A percentile compares a stretch with the other conserved stretches of the same genome.
These are phyloP conservation scores for Tenodera sinensis DNA, from an alignment of 2,888 invertebrate genomes.

Conservation along the genomic window DNA sequence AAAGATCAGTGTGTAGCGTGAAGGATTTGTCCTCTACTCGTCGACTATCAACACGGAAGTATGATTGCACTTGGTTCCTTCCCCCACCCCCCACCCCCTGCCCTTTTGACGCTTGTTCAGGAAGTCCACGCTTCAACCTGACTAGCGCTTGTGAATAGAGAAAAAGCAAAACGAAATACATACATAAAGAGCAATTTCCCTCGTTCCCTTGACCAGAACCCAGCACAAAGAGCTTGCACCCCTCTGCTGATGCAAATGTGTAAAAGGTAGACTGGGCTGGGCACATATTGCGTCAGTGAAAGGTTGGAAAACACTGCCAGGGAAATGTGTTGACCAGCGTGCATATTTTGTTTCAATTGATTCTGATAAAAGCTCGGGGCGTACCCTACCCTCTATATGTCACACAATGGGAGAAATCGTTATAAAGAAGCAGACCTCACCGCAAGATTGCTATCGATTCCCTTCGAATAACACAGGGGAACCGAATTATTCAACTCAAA, in stretches of 20 bases:
- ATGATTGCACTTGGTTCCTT: background rate
- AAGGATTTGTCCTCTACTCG: no score
- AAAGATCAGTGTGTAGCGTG: no score
- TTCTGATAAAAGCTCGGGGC: background rate
- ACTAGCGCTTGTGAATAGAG: background rate
- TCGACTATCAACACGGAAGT: background rate
- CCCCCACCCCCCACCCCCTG: no score
- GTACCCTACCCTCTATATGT: background rate
- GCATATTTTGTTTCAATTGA: constrained; percentile 3
- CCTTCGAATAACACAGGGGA: background rate
- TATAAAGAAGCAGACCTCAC: background rate
- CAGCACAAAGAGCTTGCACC: background rate
- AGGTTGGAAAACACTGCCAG: background rate
- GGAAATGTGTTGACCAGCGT: background rate
- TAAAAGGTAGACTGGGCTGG: background rate
- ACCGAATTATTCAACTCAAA: background rate
- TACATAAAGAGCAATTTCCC: background rate
- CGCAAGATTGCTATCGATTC: constrained; percentile 1
- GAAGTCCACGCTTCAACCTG: background rate
- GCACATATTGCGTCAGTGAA: background rate
- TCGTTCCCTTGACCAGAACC: background rate
- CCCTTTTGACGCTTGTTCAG: background rate
- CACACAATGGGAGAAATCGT: background rate
- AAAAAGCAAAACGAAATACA: background rate
- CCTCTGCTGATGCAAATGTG: background rate